A percentile compares a stretch with the other conserved stretches of the same genome.
These are phyloP conservation scores for Tenrec ecaudatus DNA, from an alignment of 2,113 vertebrate genomes.

Conservation along the genomic window DNA sequence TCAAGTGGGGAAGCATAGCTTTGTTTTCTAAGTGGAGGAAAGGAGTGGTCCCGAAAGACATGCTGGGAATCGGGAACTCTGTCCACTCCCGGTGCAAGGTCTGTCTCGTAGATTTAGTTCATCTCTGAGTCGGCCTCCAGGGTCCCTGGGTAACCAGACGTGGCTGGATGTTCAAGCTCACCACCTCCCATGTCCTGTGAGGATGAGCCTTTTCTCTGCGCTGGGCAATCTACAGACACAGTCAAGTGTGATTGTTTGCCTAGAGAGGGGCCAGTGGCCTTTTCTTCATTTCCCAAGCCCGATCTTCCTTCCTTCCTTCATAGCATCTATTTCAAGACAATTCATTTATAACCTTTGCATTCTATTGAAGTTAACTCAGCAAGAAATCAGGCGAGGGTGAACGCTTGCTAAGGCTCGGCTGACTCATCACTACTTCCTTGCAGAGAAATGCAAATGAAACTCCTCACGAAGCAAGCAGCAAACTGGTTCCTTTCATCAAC, in stretches of 20 bases:
- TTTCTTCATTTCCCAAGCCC: not conserved
- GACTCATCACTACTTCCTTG: constrained; percentile 77
- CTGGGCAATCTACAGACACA: not conserved
- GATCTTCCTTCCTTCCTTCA: not conserved
- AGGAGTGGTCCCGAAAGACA: not conserved
- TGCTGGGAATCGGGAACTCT: not conserved
- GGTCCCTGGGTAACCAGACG: not conserved
- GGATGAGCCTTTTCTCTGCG: too few species aligned
- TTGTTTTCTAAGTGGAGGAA: constrained; percentile 47
- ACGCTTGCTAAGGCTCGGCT: constrained; percentile 72
- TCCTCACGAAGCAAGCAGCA: constrained; percentile 75
- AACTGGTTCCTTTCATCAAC: constrained; percentile 78
- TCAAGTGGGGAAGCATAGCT: not conserved
- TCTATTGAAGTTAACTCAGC: constrained; percentile 79
- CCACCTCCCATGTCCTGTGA: too few species aligned
- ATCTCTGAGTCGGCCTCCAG: not conserved
- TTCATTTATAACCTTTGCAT: constrained; percentile 69
- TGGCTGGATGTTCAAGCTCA: too few species aligned
- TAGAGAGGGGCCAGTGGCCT: not conserved
- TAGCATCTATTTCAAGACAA: constrained; percentile 53
- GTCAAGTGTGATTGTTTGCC: not conserved
- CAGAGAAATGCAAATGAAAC: constrained; percentile 83
- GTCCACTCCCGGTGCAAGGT: not conserved
- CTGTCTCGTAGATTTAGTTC: not conserved
- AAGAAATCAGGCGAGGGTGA: constrained; percentile 75